A percentile compares a stretch with the other conserved stretches of the same genome.
Evolutionary conservation across 2,797 vertebrate genomes (phyloP).

Genomic region (Mormyrops attenuatus): DNA sequence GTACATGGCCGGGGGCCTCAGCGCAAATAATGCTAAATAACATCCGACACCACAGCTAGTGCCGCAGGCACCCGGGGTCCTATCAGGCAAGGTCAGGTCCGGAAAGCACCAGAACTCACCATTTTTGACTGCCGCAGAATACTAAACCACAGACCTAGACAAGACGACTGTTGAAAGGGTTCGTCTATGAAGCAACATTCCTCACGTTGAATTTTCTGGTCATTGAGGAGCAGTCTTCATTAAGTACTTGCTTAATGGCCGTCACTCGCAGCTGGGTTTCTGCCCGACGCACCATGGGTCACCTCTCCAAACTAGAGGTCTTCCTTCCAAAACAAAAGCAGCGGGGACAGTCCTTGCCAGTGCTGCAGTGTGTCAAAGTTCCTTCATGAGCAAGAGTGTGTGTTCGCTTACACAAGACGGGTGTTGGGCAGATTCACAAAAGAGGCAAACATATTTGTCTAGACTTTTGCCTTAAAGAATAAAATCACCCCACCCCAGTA

Average conservation of each 20-base stretch:
- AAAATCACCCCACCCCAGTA: neutral
- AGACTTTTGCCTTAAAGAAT: neutral
- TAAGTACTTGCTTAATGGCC: neutral
- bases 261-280: neutral
- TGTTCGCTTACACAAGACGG: neutral
- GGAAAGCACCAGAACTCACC: neutral
- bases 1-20: neutral
- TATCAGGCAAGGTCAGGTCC: neutral
- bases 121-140: neutral
- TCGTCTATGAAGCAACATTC: neutral
- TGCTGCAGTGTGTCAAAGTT: neutral
- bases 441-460: neutral
- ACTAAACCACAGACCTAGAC: neutral
- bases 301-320: neutral
- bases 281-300: neutral
- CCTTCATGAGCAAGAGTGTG: neutral
- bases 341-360: neutral
- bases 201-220: neutral
- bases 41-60: neutral
- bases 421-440: neutral
- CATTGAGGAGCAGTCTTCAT: neutral
- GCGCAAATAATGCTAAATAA: neutral
- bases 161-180: neutral
- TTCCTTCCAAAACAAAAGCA: neutral
- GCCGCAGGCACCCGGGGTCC: neutral